phyloP scores from a whole-genome alignment of 2,888 invertebrate species.

The Aphidius colemani region DNA sequence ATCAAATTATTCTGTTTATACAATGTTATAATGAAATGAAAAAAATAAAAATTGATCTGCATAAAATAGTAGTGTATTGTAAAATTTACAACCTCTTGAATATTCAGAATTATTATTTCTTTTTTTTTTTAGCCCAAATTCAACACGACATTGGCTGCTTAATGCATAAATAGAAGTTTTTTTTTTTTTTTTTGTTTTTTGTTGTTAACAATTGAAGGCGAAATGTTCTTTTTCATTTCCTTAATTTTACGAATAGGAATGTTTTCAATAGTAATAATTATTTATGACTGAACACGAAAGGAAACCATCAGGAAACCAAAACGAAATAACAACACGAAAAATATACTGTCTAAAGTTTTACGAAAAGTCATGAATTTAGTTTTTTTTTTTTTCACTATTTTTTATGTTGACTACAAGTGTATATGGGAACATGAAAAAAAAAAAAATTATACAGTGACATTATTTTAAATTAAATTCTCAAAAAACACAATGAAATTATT shows the following conservation, averaged over 20 bases:
- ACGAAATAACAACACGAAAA: slow-evolving; percentile 12
- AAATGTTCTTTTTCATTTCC: slow-evolving; percentile 14
- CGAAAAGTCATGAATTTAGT: not conserved
- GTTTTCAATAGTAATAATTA: slow-evolving; percentile 1
- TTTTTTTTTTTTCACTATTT: not conserved
- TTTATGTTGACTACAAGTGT: not conserved
- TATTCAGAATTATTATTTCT: too few relatives aligned
- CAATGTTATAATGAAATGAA: too few relatives aligned
- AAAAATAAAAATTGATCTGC: too few relatives aligned
- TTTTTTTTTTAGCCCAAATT: not conserved
- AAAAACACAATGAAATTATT: not conserved
- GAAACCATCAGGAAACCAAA: slow-evolving; percentile 6
- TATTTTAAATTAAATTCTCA: not conserved
- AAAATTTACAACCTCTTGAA: too few relatives aligned
- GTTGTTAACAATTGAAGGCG: slow-evolving; percentile 12
- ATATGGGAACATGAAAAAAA: not conserved
- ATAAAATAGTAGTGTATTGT: too few relatives aligned
- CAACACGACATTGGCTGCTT: not conserved
- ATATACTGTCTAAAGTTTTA: not conserved
- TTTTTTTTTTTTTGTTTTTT: too few relatives aligned
- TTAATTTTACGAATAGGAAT: slow-evolving; percentile 10
- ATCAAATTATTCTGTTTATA: too few relatives aligned
- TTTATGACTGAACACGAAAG: slow-evolving; percentile 17
- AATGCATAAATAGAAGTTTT: too few relatives aligned
- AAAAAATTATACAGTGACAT: not conserved